A percentile compares a stretch with the other conserved stretches of the same genome.
Conservation (phyloP, 1,140 invertebrate genomes). For the Bathynomus jamesi region DNA sequence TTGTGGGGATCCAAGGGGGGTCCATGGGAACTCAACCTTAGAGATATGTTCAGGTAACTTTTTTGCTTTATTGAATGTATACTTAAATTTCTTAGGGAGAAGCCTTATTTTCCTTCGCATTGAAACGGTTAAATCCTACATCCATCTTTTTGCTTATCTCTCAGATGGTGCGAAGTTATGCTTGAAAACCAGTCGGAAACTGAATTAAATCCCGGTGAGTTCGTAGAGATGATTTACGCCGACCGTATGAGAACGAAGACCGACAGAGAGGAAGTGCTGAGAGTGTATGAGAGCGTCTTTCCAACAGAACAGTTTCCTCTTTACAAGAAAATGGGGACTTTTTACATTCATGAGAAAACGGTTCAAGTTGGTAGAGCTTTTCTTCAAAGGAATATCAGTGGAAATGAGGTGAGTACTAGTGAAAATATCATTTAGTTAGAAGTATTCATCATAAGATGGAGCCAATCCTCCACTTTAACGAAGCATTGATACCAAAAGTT, state of each 20-base stretch:
- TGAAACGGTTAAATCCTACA: no score
- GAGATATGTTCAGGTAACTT: slow-evolving; percentile 92
- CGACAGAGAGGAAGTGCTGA: slow-evolving; percentile 58
- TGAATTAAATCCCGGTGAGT: slow-evolving; percentile 53
- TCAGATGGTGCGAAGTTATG: slow-evolving; percentile 24
- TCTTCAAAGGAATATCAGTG: slow-evolving; percentile 6
- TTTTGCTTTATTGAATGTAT: no score
- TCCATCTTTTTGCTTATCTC: neutral
- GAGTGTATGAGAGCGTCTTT: slow-evolving; percentile 56
- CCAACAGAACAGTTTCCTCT: slow-evolving; percentile 27
- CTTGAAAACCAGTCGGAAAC: slow-evolving; percentile 22
- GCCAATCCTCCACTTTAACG: no score
- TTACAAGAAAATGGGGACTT: slow-evolving; percentile 19
- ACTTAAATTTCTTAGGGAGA: neutral
- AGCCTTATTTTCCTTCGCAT: no score
- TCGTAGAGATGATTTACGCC: slow-evolving; percentile 66
- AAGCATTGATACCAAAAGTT: no score
- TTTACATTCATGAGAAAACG: slow-evolving; percentile 8
- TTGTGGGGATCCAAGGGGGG: slow-evolving; percentile 63
- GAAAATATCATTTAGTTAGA: no score
- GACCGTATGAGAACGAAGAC: slow-evolving; percentile 65
- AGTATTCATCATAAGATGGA: no score
- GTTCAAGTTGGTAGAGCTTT: slow-evolving; percentile 19
- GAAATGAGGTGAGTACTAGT: slow-evolving; percentile 11
- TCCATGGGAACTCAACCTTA: slow-evolving; percentile 94